Base-by-base conservation (phyloP, 2,113 vertebrate genomes). In the Furnarius figulus region DNA sequence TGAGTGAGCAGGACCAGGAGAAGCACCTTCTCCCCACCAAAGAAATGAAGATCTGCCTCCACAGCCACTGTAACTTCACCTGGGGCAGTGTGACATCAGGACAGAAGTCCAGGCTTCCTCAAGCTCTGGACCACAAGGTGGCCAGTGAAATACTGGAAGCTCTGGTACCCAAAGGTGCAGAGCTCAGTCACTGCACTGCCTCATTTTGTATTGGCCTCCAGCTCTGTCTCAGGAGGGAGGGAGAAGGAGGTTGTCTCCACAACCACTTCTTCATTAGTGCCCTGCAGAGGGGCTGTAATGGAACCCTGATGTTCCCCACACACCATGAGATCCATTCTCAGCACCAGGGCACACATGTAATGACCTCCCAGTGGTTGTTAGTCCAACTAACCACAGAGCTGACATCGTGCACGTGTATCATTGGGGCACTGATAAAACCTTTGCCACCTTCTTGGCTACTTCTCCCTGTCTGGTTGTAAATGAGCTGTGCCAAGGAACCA, bases 321-420 rank as follows among this genome's bases (percentile, higher is more conserved):
- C 52, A 56, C 2, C 52, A 56, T 1, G 5, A 87, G 24, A 49
- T 70, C 77, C 68, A 6, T 19, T 73, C 65, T 37, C 65, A 49
- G 3, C 0, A 0, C 46, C 53, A 8, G 1, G 5, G 49, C 44
- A 35, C 56, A 7, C 12, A 40, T 16, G 8, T n/a, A 33, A 72
- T 56, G 35, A 63, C 22, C 31, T 81, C 27, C 19, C 44, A 31
- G 72, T 3, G 15, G 24, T 14, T 73, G 53, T 37, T 3, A 37
- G 50, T 56, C 40, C 74, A 87, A 75, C 58, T 27, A 76, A 68
- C 1, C 63, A 66, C 76, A 35, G 46, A 46, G 65, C 68, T 71
- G 63, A 21, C 49, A 58, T 17, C 12, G 30, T 79, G 62, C 79
- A 83, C 35, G 42, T 9, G 2, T 40, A 16, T 33, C 76, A 76